Base-by-base conservation (phyloP, 1,140 invertebrate genomes). In the Bilobella aurantiaca region DNA sequence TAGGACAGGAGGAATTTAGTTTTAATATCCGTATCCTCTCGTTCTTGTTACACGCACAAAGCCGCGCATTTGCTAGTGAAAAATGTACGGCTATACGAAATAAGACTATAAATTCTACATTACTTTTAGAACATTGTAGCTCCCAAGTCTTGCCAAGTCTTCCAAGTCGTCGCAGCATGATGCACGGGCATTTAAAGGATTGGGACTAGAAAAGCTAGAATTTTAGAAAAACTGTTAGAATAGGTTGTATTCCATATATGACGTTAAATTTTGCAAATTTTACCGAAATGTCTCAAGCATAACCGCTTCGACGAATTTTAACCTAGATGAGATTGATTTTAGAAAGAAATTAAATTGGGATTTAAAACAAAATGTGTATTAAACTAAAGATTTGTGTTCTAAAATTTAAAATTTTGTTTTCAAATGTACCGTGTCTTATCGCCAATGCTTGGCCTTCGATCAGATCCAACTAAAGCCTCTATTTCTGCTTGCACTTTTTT, bases 401-500 rank as follows among this genome's bases (percentile, higher is more conserved):
- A 37, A n/a, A 62, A 62, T 37, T 59, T 8, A 25, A 3, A 21
- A 42, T 5, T 53, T 3, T 28, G 27, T 56, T 77, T 79, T 81
- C 23, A 34, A 12, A 34, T 14, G 18, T 79, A 87, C 86, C 82
- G 83, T 5, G 82, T 74, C 65, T 86, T 82, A 75, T 91, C 89
- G 42, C 83, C 81, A 27, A 89, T 76, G 28, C 79, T 79, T 1
- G 88, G 88, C 34, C 82, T 74, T 68, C 86, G 77, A 32, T 87
- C 81, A 64, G 81, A 78, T 0, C 86, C 87, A 30, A 93, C 79
- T 0, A 91, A 81, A 66, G 78, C 75, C 31, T 81, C 77, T 2
- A 84, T 74, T 70, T 84, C 82, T 25, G 75, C 68, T 58, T 78
- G 76, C 3, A 83, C 73, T 49, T 75, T 75, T 2, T 68, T 61